These are phyloP conservation scores for Stenodema calcarata DNA, from an alignment of 2,888 invertebrate genomes.

Conservation along the genomic window DNA sequence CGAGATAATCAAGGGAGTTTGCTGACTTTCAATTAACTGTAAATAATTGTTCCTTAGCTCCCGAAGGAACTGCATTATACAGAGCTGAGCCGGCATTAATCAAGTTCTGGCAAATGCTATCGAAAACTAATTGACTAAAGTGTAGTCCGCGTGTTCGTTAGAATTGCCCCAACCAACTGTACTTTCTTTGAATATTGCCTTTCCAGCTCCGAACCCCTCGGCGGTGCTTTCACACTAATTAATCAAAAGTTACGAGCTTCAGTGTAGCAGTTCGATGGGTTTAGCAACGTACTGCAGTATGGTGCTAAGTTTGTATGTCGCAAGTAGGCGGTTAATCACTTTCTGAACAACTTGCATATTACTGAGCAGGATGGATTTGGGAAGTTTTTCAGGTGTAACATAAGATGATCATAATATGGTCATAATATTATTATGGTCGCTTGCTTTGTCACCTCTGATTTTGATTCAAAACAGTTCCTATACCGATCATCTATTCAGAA, in stretches of 20 bases:
- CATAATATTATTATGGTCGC: too few relatives aligned
- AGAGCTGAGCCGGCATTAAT: slow-evolving; percentile 3
- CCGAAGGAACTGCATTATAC: background rate
- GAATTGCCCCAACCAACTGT: background rate
- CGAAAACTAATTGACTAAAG: slow-evolving; percentile 12
- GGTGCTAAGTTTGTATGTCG: too few relatives aligned
- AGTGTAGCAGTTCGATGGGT: background rate
- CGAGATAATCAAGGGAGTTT: background rate
- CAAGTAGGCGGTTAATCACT: too few relatives aligned
- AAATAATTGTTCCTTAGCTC: background rate
- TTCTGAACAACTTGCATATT: too few relatives aligned
- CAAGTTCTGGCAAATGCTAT: slow-evolving; percentile 1
- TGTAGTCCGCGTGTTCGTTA: background rate
- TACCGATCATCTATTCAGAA: too few relatives aligned
- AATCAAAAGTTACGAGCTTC: background rate
- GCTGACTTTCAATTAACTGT: slow-evolving; percentile 18
- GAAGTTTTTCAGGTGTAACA: too few relatives aligned
- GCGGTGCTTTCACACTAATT: background rate
- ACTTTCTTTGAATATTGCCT: background rate
- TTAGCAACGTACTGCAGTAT: background rate
- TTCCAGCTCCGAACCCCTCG: background rate
- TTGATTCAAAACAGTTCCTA: too few relatives aligned
- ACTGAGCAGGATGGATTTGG: too few relatives aligned
- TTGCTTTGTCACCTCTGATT: too few relatives aligned
- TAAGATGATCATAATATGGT: too few relatives aligned